Evolutionary conservation across 1,140 invertebrate species (phyloP).

Genomic region (Watersipora subatra): DNA sequence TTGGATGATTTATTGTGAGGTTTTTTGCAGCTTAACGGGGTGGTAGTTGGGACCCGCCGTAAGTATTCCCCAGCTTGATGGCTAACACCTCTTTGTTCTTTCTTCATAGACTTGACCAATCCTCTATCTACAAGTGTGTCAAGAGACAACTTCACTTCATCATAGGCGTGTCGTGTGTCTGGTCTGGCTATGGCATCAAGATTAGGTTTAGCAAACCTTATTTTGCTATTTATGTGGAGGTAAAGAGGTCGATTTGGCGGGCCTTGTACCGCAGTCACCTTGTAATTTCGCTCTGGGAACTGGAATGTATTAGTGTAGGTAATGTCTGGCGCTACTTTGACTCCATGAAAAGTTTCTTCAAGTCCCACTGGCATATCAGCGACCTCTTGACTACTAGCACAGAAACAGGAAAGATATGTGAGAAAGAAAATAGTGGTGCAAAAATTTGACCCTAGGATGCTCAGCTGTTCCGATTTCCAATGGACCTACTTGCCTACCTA

Average conservation of each 20-base stretch:
- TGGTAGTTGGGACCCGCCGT: background rate
- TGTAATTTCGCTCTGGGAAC: background rate
- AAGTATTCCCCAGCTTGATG: background rate
- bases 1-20: no score
- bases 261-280: background rate
- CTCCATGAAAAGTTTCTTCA: background rate
- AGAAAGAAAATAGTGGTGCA: no score
- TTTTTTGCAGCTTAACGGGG: background rate
- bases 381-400: no score
- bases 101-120: background rate
- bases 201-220: background rate
- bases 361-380: background rate
- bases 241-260: background rate
- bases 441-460: no score
- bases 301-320: background rate
- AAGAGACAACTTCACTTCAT: background rate
- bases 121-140: background rate
- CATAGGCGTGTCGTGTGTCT: background rate
- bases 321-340: background rate
- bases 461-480: no score
- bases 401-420: no score
- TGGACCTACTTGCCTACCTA: no score
- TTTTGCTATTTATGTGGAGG: background rate
- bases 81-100: background rate
- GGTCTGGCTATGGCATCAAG: background rate